Conservation (phyloP, 2,113 vertebrate genomes). For the Ciconia maguari region DNA sequence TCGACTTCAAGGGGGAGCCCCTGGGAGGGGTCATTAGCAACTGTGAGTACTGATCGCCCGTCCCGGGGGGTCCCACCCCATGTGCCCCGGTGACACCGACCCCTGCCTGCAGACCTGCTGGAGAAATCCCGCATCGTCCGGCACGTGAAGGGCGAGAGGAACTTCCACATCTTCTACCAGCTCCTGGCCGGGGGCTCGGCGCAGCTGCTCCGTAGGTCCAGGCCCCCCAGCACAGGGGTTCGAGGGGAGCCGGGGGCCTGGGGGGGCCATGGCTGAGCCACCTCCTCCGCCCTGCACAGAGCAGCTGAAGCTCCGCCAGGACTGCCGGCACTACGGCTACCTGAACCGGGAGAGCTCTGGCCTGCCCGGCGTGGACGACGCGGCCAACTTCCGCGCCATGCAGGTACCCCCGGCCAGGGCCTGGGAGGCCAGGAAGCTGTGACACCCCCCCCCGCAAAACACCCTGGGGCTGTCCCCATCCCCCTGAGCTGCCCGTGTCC, state of each 20-base stretch:
- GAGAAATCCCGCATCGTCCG: slow-evolving; percentile 82
- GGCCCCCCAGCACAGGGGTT: fast-evolving
- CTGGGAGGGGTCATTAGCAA: slow-evolving; percentile 81
- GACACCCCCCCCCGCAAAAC: fast-evolving
- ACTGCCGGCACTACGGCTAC: slow-evolving; percentile 63
- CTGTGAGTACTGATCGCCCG: slow-evolving; percentile 61
- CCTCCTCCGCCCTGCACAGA: slow-evolving; percentile 17
- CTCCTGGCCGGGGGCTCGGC: slow-evolving; percentile 73
- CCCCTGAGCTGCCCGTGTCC: background rate
- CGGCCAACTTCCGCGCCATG: slow-evolving; percentile 62
- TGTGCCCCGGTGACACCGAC: fast-evolving
- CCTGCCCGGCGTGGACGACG: slow-evolving; percentile 59
- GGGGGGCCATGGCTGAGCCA: background rate
- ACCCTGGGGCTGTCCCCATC: background rate
- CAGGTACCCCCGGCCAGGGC: slow-evolving; percentile 50
- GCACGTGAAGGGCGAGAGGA: slow-evolving; percentile 77
- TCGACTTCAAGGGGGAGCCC: slow-evolving; percentile 83
- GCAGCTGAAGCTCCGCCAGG: slow-evolving; percentile 67
- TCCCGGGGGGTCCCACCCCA: fast-evolving
- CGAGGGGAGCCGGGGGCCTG: too few species aligned
- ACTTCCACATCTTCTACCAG: slow-evolving; percentile 85
- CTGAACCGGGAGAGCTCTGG: slow-evolving; percentile 41
- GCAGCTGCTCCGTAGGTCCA: slow-evolving; percentile 73
- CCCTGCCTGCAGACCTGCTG: slow-evolving; percentile 69
- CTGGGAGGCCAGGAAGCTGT: background rate